A percentile compares a stretch with the other conserved stretches of the same genome.
phyloP scores from a whole-genome alignment of 2,113 vertebrate genomes.

The Corapipo altera region DNA sequence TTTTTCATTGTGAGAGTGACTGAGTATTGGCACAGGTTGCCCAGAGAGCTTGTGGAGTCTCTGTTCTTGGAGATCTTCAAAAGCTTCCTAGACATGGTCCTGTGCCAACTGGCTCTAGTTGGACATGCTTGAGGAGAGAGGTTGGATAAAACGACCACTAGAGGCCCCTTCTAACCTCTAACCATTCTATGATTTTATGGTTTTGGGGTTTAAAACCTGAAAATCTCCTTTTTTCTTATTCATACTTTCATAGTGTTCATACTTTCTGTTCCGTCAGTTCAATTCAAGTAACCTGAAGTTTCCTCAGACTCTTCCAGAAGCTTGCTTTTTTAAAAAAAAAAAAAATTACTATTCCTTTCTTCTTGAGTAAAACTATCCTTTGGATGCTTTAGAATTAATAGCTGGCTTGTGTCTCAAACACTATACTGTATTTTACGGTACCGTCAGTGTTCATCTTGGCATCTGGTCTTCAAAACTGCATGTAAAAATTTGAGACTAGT shows the following conservation, averaged over 20 bases:
- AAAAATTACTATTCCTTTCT: not conserved
- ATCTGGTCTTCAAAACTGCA: not conserved
- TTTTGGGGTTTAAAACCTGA: not conserved
- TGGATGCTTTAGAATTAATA: not conserved
- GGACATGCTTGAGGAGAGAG: not conserved
- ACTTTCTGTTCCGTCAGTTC: not conserved
- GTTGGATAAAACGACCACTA: not conserved
- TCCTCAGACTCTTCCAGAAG: not conserved
- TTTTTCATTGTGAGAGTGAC: not conserved
- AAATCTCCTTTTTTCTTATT: not conserved
- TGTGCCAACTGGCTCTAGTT: not conserved
- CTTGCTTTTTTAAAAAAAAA: not conserved
- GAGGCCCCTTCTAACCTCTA: not conserved
- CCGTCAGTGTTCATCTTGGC: not conserved
- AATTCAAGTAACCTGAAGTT: not conserved
- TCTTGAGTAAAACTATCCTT: not conserved
- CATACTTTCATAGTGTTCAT: not conserved
- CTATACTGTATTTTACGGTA: not conserved
- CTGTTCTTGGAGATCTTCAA: not conserved
- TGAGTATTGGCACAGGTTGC: rapidly evolving
- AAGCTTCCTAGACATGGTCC: not conserved
- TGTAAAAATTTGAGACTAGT: not conserved
- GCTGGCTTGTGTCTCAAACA: not conserved
- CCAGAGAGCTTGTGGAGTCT: not conserved
- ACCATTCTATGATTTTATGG: not conserved